These are phyloP conservation scores for Phalacrocorax pelagicus DNA, from an alignment of 2,113 vertebrate genomes.

Conservation along the genomic window DNA sequence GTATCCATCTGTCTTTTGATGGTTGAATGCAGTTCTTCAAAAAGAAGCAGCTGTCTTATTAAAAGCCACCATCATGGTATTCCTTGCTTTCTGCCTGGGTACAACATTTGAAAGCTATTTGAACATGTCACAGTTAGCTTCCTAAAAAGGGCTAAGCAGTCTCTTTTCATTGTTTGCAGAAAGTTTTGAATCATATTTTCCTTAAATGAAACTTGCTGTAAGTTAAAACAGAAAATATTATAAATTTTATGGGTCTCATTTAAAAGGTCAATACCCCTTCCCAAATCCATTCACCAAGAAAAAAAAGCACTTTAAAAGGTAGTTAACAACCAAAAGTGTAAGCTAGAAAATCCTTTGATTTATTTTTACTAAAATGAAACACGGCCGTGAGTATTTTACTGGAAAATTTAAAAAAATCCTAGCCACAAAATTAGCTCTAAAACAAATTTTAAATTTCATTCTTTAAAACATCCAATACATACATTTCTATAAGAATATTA, in stretches of 20 bases:
- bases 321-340: background rate
- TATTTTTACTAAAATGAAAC: background rate
- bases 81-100: background rate
- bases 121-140: background rate
- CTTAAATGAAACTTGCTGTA: background rate
- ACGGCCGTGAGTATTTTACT: background rate
- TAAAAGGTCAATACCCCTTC: background rate
- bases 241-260: background rate
- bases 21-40: background rate
- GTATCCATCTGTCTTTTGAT: background rate
- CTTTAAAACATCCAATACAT: background rate
- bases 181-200: background rate
- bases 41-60: background rate
- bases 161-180: background rate
- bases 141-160: background rate
- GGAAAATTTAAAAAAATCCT: background rate
- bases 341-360: background rate
- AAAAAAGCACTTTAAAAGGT: background rate
- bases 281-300: background rate
- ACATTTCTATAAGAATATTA: background rate
- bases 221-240: background rate
- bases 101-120: background rate
- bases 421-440: background rate
- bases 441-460: background rate
- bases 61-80: background rate